Conservation (phyloP, 2,888 invertebrate species). For the Aleiodes alternator region DNA sequence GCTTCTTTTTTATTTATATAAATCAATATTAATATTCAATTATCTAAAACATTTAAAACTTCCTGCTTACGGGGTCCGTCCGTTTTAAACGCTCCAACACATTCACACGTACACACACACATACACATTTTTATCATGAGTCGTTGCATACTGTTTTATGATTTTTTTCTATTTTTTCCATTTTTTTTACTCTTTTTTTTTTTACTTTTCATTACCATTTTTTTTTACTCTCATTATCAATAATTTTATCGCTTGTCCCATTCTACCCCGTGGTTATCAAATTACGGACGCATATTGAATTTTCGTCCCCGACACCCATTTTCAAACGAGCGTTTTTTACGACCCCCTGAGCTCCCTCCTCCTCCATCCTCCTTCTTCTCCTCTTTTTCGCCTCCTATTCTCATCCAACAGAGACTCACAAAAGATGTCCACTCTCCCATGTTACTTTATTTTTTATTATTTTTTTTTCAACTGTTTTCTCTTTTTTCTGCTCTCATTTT, state of each 20-base stretch:
- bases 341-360: constrained; percentile 6
- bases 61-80: constrained; percentile 66
- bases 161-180: background rate
- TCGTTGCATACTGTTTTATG: constrained; percentile 50
- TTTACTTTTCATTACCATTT: constrained; percentile 42
- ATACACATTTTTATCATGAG: constrained; percentile 49
- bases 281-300: constrained; percentile 21
- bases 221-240: constrained; percentile 17
- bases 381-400: background rate
- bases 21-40: constrained; percentile 72
- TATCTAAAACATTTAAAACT: constrained; percentile 73
- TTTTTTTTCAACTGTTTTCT: constrained; percentile 42
- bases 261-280: constrained; percentile 3
- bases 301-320: constrained; percentile 1
- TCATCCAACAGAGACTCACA: constrained; percentile 28
- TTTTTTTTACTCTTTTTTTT: constrained; percentile 34
- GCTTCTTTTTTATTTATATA: constrained; percentile 51
- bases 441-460: constrained; percentile 38
- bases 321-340: constrained; percentile 7
- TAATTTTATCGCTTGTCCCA: constrained; percentile 13
- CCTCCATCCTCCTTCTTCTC: background rate
- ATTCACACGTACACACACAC: constrained; percentile 51
- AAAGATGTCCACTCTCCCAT: constrained; percentile 31
- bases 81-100: constrained; percentile 49
- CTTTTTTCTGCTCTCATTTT: constrained; percentile 46